Conservation (phyloP, 2,888 invertebrate species). For the Philereme transversata region DNA sequence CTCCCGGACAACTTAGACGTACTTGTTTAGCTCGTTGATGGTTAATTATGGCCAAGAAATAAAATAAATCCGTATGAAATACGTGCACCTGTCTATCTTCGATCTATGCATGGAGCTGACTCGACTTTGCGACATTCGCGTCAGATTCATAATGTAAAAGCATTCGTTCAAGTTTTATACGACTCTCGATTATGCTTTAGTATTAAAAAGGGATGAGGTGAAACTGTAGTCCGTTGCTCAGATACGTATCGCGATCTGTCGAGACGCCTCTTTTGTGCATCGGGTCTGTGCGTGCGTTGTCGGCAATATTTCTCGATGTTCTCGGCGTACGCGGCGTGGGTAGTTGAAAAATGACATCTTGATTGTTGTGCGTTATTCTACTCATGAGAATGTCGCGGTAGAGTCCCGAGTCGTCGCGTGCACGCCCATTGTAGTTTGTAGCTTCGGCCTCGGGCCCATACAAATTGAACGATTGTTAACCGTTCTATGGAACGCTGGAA, state of each 20-base stretch:
- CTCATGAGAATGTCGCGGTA: slow-evolving; percentile 77
- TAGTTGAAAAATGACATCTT: slow-evolving; percentile 85
- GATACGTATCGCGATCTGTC: slow-evolving; percentile 77
- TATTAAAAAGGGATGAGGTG: slow-evolving; percentile 62
- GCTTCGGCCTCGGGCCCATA: slow-evolving; percentile 64
- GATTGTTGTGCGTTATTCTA: slow-evolving; percentile 83
- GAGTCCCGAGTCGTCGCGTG: slow-evolving; percentile 68
- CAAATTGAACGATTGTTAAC: slow-evolving; percentile 83
- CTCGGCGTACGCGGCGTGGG: slow-evolving; percentile 74
- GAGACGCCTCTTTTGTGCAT: slow-evolving; percentile 74
- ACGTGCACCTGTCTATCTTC: slow-evolving; percentile 32
- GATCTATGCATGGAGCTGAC: slow-evolving; percentile 30
- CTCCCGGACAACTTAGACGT: slow-evolving; percentile 39
- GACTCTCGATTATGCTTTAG: slow-evolving; percentile 57
- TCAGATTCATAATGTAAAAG: slow-evolving; percentile 45
- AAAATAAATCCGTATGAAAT: slow-evolving; percentile 33
- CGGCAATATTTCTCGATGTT: slow-evolving; percentile 77
- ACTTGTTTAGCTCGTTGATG: slow-evolving; percentile 38
- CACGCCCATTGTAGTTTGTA: slow-evolving; percentile 65
- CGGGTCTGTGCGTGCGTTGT: slow-evolving; percentile 71
- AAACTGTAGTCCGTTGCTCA: slow-evolving; percentile 67
- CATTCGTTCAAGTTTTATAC: slow-evolving; percentile 51
- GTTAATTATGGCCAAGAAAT: slow-evolving; percentile 29
- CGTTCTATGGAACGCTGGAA: slow-evolving; percentile 58
- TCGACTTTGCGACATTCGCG: slow-evolving; percentile 39